Base-by-base conservation (phyloP, 2,888 invertebrate species). In the Orchesella flavescens region DNA sequence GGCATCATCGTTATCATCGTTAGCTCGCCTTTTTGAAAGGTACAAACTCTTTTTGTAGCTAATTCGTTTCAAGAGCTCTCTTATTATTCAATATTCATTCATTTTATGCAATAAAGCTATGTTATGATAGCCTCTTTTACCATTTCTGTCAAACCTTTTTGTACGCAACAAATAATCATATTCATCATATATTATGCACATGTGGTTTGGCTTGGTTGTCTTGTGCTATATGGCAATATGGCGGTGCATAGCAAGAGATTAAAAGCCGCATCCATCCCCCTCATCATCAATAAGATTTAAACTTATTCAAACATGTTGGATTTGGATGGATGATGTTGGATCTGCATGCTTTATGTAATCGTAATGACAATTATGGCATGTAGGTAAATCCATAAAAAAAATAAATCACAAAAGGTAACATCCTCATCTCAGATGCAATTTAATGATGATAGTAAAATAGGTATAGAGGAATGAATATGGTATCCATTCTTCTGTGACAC, bases 71-170 rank as follows among this genome's bases (percentile, higher is more conserved):
- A 19, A 57, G 57, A n/a, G 17, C 57, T 9, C 57, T 57, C 57
- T 34, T 34, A 34, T 34, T 34, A 34, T 34, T 34, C 34, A 34
- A 34, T 34, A 74, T 68, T 80, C 34, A 61, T 61, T 72, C 71
- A 21, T 44, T 57, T 73, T 57, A 43, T 66, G 74, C 46, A 80
- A 80, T 80, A 80, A 80, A 80, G 55, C 34, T 59, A 68, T 80
- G 80, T 80, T 80, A 80, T 80, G 80, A 80, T 80, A 80, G 80
- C 80, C 80, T 68, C 80, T 80, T 80, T 80, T 53, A 68, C 80
- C 80, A 80, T 80, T 80, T 80, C 43, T 80, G 80, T 74, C 74
- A 74, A 80, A 34, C 80, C 74, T 79, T 80, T 72, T 34, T 34
- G 34, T 34, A 69, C 49, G 49, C 21, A 69, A 69, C 69, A 69